These are phyloP conservation scores for Peromyscus leucopus DNA, from an alignment of 2,113 vertebrate species.

Conservation along the genomic window DNA sequence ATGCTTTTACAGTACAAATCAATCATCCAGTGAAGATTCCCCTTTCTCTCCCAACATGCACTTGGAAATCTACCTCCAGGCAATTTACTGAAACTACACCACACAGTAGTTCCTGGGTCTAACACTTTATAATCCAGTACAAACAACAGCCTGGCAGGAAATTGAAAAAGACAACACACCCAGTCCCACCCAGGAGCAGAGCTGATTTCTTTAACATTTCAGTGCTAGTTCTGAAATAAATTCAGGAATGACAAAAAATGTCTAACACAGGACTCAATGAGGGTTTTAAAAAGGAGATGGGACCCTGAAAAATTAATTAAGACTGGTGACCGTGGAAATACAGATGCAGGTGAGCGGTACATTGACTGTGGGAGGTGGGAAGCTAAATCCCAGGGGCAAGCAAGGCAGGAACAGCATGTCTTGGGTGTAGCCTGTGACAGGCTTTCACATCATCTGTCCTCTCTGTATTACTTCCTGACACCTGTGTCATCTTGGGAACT, in stretches of 20 bases:
- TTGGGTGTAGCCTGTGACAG: neutral
- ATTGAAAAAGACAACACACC: neutral
- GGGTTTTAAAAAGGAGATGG: neutral
- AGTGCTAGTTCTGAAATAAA: constrained; percentile 2
- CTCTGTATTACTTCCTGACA: neutral
- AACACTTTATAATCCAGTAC: constrained; percentile 19
- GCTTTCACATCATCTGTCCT: neutral
- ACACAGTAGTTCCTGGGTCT: constrained; percentile 25
- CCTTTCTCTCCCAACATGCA: neutral
- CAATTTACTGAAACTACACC: neutral
- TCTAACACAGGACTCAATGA: neutral
- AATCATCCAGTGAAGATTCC: neutral
- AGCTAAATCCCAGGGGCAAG: neutral
- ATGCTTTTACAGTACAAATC: neutral
- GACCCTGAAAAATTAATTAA: constrained; percentile 20
- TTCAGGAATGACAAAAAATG: neutral
- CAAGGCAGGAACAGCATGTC: neutral
- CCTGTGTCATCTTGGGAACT: neutral
- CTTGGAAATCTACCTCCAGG: neutral
- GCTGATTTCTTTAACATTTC: neutral
- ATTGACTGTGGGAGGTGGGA: neutral
- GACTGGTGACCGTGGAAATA: neutral
- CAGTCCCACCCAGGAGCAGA: neutral
- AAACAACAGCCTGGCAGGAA: constrained; percentile 11
- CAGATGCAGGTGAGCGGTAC: neutral